Conservation (phyloP, 2,113 vertebrate genomes). For the Saimiri boliviensis region DNA sequence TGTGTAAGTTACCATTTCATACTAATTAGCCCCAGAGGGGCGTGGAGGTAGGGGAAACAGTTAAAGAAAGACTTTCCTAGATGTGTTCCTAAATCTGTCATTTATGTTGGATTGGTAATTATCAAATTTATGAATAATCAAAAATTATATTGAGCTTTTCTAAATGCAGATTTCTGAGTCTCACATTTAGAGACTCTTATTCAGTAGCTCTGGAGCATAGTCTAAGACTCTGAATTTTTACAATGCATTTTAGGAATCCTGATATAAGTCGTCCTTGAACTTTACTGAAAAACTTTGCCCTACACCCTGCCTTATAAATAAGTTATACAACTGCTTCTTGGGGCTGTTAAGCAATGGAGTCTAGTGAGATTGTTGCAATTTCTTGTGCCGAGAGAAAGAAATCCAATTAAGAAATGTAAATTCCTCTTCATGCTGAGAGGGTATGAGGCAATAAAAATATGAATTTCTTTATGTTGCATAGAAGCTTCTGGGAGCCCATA, state of each 20-base stretch:
- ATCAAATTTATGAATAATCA: not conserved
- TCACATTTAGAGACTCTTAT: not conserved
- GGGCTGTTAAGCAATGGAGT: slow-evolving; percentile 32
- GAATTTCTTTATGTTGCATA: slow-evolving; percentile 65
- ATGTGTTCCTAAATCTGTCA: not conserved
- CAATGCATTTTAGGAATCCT: not conserved
- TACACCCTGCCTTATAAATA: slow-evolving; percentile 53
- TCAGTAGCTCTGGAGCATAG: not conserved
- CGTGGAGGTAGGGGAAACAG: not conserved
- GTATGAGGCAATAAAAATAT: slow-evolving; percentile 71
- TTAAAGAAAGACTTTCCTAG: not conserved
- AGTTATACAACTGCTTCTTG: slow-evolving; percentile 52
- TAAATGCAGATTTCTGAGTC: not conserved
- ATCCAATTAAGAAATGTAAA: slow-evolving; percentile 78
- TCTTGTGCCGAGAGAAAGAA: slow-evolving; percentile 64
- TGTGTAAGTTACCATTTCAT: not conserved
- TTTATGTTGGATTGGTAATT: slow-evolving; percentile 26
- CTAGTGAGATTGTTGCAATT: slow-evolving; percentile 64
- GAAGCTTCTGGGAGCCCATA: slow-evolving; percentile 62
- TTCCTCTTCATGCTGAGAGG: slow-evolving; percentile 74
- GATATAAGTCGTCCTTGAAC: slow-evolving; percentile 13
- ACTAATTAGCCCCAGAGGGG: not conserved
- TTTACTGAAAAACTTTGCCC: slow-evolving; percentile 49
- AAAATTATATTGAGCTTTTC: not conserved
- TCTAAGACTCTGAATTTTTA: not conserved